Evolutionary conservation across 2,888 invertebrate genomes (phyloP), one percentile per base, ranked within the genome.

Genomic region (Lingula anatina): DNA sequence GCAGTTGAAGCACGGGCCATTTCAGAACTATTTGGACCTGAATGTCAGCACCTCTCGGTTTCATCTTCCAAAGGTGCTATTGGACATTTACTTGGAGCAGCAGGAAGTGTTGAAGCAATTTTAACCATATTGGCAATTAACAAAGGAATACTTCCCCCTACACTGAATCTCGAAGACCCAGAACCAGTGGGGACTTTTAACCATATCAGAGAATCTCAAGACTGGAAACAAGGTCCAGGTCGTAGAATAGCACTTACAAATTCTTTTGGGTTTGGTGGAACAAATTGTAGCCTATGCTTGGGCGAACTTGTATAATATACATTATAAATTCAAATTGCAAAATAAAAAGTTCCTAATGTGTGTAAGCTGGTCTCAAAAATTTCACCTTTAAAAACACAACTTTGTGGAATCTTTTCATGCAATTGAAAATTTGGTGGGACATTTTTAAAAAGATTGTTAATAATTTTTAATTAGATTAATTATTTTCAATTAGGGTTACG

Each of bases 181-280:
- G 82, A 83, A 61, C 83, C 84, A 5, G 66, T 59, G 3, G 61
- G 81, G 44, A 75, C 78, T 51, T 75, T 93, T 47, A 86, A 88
- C 73, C 86, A 89, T 77, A 86, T 90, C 3, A 12, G 31, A 15
- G 31, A 31, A 36, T 73, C 80, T 50, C 81, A 81, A 24, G 46
- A 56, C 55, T 90, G 90, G 90, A 67, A 76, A 21, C 43, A 59
- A 60, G 38, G 70, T 65, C 46, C 70, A 58, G 42, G 44, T 4
- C 54, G 61, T 46, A 56, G 77, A 67, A 80, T 93, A 63, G 94
- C 92, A 18, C 76, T 99, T 45, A 94, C 92, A 76, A 99, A 99
- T 80, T 94, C 97, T 1, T 97, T 99, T 82, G 99, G 97, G 4
- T 99, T 99, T 82, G 97, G 99, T 48, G 97, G 97, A 39, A 97